phyloP scores from a whole-genome alignment of 2,888 invertebrate genomes.

The Drosophila quinaria region DNA sequence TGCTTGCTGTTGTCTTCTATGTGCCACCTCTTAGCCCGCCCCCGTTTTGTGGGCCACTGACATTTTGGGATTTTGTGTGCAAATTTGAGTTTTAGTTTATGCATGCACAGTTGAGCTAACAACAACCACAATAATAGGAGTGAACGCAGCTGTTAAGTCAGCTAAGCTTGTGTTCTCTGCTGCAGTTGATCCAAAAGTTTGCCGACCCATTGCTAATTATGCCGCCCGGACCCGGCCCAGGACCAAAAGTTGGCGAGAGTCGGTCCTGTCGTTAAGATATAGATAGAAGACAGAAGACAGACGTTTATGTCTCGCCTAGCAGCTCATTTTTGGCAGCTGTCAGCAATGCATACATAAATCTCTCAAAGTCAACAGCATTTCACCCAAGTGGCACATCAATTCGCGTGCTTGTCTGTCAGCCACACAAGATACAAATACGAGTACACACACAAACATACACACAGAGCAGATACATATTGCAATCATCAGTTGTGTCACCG shows the following conservation, averaged over 20 bases:
- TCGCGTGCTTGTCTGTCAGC: slow-evolving; percentile 73
- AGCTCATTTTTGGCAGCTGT: slow-evolving; percentile 77
- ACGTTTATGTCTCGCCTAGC: slow-evolving; percentile 31
- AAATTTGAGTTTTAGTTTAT: slow-evolving; percentile 71
- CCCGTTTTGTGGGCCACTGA: slow-evolving; percentile 56
- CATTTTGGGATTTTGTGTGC: slow-evolving; percentile 71
- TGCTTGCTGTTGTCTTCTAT: slow-evolving; percentile 29
- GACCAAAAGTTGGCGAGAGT: slow-evolving; percentile 29
- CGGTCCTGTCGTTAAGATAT: slow-evolving; percentile 23
- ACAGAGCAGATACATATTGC: slow-evolving; percentile 59
- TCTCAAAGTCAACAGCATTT: slow-evolving; percentile 76
- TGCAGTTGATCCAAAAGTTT: slow-evolving; percentile 46
- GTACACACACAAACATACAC: slow-evolving; percentile 2
- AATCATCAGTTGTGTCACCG: slow-evolving; percentile 77
- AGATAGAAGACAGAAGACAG: slow-evolving; percentile 13
- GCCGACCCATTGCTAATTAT: slow-evolving; percentile 64
- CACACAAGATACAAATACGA: slow-evolving; percentile 20
- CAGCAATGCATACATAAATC: slow-evolving; percentile 70
- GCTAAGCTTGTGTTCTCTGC: slow-evolving; percentile 44
- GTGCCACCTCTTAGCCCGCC: neutral
- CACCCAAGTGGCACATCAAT: slow-evolving; percentile 79
- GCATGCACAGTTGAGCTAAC: slow-evolving; percentile 58
- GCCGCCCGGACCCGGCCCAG: slow-evolving; percentile 50
- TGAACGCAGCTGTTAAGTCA: slow-evolving; percentile 48
- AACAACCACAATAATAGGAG: slow-evolving; percentile 33